Base-by-base conservation (phyloP, 2,797 vertebrate genomes). In the Gallirallus australis region DNA sequence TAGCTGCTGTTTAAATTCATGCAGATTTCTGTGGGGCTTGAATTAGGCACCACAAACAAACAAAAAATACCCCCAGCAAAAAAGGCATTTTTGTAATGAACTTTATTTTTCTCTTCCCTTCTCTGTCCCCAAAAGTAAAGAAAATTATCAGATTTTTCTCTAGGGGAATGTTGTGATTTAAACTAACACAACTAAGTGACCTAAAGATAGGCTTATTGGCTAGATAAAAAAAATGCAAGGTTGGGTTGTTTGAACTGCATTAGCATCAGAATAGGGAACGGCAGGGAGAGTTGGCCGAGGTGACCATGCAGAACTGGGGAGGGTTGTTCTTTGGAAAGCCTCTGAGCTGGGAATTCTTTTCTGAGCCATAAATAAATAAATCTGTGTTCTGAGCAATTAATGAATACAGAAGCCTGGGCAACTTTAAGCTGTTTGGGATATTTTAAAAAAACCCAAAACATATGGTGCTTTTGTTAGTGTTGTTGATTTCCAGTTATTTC, bases 221-320 rank as follows among this genome's bases (percentile, higher is more conserved):
- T 78, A 79, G 89, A 93, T 91, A 42, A 42, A 42, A 79, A 91
- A 94, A 96, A 95, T 75, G 81, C 60, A 82, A 79, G 66, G 77
- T 86, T 96, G 86, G 50, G 64, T 91, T 96, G 93, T 95, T 97
- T 97, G 94, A 97, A 96, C 68, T 94, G 9, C 56, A 97, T 98
- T 97, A 97, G 94, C 96, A 96, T 97, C 84, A 96, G 93, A 98
- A 98, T 97, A 91, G 85, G 91, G 85, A 59, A 85, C 39, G 73
- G 78, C 79, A 85, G 81, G 75, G 83, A 17, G 47, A 77, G 66
- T 83, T 93, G 88, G 83, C 89, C 4, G 83, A 87, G 90, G 78
- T 94, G 92, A 86, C 83, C 95, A 83, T 95, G 90, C 75, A 91
- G 95, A 95, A 96, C 88, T 89, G 85, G 70, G 56, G 73, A 90